A percentile compares a stretch with the other conserved stretches of the same genome.
Conservation (phyloP, 2,797 vertebrate genomes). For the Setipinna tenuifilis region DNA sequence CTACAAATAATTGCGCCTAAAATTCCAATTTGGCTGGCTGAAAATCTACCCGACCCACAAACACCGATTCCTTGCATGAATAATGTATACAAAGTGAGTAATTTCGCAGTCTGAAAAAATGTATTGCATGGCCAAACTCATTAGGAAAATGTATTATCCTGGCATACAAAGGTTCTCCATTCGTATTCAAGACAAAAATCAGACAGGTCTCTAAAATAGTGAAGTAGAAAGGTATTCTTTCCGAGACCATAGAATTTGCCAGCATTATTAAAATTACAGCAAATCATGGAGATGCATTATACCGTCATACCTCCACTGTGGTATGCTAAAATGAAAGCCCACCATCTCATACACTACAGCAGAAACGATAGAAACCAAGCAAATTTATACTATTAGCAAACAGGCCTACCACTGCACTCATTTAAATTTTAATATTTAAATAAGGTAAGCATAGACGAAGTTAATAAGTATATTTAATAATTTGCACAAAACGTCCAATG, state of each 20-base stretch:
- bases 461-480: background rate
- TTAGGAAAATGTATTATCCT: constrained; percentile 51
- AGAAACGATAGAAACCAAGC: background rate
- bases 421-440: background rate
- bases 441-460: background rate
- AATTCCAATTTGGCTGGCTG: constrained; percentile 47
- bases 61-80: constrained; percentile 40
- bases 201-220: background rate
- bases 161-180: constrained; percentile 43
- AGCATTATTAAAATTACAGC: background rate
- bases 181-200: constrained; percentile 43
- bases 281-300: background rate
- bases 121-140: constrained; percentile 45
- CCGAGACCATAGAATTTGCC: background rate
- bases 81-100: constrained; percentile 44
- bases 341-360: background rate
- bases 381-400: background rate
- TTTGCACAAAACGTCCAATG: background rate
- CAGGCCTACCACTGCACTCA: background rate
- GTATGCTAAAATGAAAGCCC: background rate
- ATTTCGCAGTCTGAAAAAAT: constrained; percentile 43
- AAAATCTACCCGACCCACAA: constrained; percentile 35
- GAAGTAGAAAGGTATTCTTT: constrained; percentile 4
- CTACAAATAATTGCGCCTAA: constrained; percentile 51
- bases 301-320: background rate